Evolutionary conservation across 2,797 vertebrate genomes (phyloP).

Genomic region (Benthosema pterotum): DNA sequence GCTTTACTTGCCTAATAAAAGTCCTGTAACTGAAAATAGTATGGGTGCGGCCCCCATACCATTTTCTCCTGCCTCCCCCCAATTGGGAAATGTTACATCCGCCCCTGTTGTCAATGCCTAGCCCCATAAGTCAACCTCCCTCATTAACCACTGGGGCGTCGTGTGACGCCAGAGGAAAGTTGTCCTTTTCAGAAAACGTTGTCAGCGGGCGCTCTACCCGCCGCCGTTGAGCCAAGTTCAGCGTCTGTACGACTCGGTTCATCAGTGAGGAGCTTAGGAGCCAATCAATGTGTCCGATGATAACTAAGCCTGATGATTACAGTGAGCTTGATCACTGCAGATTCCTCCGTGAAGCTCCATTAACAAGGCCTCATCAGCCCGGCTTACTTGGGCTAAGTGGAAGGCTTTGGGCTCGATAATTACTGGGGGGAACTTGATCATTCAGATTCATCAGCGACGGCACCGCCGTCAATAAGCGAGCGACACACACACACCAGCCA

Average conservation of each 20-base stretch:
- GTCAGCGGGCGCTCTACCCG: too few species aligned
- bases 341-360: conserved; percentile 74
- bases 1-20: too few species aligned
- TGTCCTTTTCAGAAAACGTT: conserved; percentile 56
- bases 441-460: conserved; percentile 72
- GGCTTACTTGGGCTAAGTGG: conserved; percentile 71
- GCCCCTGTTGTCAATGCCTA: neutral
- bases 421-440: conserved; percentile 72
- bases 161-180: conserved; percentile 51
- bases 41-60: too few species aligned
- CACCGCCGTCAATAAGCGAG: conserved; percentile 68
- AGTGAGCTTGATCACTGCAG: conserved; percentile 73
- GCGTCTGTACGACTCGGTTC: conserved; percentile 64
- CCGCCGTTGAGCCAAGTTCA: conserved; percentile 53
- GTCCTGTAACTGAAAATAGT: too few species aligned
- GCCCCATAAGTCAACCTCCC: conserved; percentile 34
- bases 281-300: conserved; percentile 72
- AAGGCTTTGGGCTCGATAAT: conserved; percentile 71
- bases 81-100: too few species aligned
- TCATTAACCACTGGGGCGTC: conserved; percentile 52
- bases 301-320: conserved; percentile 79
- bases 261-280: conserved; percentile 70
- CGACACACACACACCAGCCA: too few species aligned
- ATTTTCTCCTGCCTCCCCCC: too few species aligned
- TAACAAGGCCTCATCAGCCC: conserved; percentile 72